phyloP scores from a whole-genome alignment of 2,888 invertebrate genomes.

The Cryptocephalus primarius region DNA sequence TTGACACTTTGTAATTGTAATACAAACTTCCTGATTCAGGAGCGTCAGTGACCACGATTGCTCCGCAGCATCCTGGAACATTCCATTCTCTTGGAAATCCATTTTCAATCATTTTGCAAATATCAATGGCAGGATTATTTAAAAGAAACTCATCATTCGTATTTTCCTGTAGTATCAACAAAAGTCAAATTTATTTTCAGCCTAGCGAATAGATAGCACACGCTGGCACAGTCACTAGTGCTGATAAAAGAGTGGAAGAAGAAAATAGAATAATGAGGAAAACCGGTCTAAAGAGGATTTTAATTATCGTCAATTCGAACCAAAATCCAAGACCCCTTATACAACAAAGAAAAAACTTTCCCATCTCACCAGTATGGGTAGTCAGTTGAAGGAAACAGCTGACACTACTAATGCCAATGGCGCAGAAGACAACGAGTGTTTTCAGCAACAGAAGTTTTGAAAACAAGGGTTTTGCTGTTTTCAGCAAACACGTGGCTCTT shows the following conservation, averaged over 20 bases:
- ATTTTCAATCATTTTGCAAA: constrained; percentile 8
- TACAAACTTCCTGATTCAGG: constrained; percentile 12
- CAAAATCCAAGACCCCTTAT: constrained; percentile 8
- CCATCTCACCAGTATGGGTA: constrained; percentile 18
- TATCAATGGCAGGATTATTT: background rate
- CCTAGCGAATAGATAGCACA: constrained; percentile 8
- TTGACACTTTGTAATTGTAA: constrained; percentile 16
- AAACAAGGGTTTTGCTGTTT: constrained; percentile 21
- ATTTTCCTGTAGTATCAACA: background rate
- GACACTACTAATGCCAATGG: constrained; percentile 16
- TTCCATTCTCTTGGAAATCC: constrained; percentile 11
- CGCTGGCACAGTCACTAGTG: constrained; percentile 14
- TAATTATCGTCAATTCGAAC: constrained; percentile 13
- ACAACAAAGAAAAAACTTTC: constrained; percentile 5
- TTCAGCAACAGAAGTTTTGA: too few species aligned
- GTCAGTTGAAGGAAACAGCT: constrained; percentile 18
- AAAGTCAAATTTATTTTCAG: background rate
- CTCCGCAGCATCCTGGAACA: constrained; percentile 15
- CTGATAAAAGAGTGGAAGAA: too few species aligned
- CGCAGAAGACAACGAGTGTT: too few species aligned
- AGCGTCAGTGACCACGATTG: constrained; percentile 13
- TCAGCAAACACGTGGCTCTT: too few species aligned
- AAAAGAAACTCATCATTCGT: background rate
- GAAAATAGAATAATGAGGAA: constrained; percentile 7
- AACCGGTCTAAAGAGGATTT: constrained; percentile 11